Conservation (phyloP, 2,888 invertebrate genomes). For the Augochlorella aurata region DNA sequence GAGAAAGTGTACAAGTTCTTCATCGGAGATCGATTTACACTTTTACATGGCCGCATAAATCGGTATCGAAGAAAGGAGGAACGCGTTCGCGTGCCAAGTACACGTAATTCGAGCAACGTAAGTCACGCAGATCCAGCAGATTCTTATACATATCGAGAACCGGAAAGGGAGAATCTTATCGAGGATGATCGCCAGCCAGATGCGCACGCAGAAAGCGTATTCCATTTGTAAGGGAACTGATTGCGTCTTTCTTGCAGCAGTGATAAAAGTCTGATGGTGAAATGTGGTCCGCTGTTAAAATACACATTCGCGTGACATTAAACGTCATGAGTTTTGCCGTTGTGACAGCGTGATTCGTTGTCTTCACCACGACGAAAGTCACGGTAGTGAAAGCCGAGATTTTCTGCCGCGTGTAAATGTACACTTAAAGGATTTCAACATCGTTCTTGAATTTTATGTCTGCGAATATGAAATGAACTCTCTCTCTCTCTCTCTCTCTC, state of each 20-base stretch:
- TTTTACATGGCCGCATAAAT: not conserved
- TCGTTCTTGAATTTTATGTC: not conserved
- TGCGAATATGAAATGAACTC: not conserved
- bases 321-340: not conserved
- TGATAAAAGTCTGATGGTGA: not conserved
- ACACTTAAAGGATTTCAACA: not conserved
- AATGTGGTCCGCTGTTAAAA: not conserved
- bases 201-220: not conserved
- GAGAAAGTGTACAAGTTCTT: not conserved
- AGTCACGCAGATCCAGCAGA: slow-evolving; percentile 11
- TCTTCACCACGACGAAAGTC: not conserved
- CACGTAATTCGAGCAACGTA: slow-evolving; percentile 26
- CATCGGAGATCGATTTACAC: slow-evolving; percentile 7
- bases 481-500: too few relatives aligned
- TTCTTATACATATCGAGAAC: not conserved
- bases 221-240: slow-evolving; percentile 1
- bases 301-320: slow-evolving; percentile 3
- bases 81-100: slow-evolving; percentile 26
- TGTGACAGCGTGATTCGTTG: not conserved
- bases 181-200: slow-evolving; percentile 7
- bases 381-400: not conserved
- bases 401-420: not conserved
- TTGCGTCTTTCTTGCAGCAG: not conserved
- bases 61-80: not conserved
- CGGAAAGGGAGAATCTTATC: slow-evolving; percentile 28